Evolutionary conservation across 1,140 invertebrate species (phyloP), one percentile per base, ranked within the genome.

Genomic region (Tetramorium simillimum): DNA sequence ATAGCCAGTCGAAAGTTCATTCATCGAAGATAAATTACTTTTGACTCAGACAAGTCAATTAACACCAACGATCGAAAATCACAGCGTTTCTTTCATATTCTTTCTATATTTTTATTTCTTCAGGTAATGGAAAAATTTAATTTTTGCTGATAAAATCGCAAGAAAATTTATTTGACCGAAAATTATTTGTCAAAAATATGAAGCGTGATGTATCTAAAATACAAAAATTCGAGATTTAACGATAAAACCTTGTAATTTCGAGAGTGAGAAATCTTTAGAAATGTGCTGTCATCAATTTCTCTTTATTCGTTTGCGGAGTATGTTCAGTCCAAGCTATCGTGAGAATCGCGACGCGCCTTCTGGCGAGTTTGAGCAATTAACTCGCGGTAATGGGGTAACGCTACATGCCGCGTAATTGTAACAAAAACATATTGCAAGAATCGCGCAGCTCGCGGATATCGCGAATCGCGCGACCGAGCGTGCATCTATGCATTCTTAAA

Each of bases 291-390:
- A 21, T 73, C 70, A 37, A 53, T 33, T 53, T 37, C 28, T 37
- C 28, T 49, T 53, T 3, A 1, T 73, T 37, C 16, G 9, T 37
- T 53, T 33, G 28, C 12, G 33, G 33, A 33, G 0, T 51, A 3
- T 16, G 14, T 60, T 58, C 10, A 21, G 53, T 40, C 2, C 21
- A 16, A 85, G 24, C 72, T 86, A 56, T 85, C 63, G 58, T 85
- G 86, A 77, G 73, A 78, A 86, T 46, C 49, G 28, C 81, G 58
- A 18, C 70, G 70, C 12, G 18, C 16, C 37, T 53, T 49, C 24
- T 43, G 46, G 9, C 70, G 51, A 46, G 82, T 70, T 76, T 43
- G 24, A 76, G 53, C 85, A 69, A 89, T 88, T 88, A 88, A 84
- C 62, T 67, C 16, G 53, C 51, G 58, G 51, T 76, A 76, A 87